Base-by-base conservation (phyloP, 2,113 vertebrate species). In the Corydoras sp. region DNA sequence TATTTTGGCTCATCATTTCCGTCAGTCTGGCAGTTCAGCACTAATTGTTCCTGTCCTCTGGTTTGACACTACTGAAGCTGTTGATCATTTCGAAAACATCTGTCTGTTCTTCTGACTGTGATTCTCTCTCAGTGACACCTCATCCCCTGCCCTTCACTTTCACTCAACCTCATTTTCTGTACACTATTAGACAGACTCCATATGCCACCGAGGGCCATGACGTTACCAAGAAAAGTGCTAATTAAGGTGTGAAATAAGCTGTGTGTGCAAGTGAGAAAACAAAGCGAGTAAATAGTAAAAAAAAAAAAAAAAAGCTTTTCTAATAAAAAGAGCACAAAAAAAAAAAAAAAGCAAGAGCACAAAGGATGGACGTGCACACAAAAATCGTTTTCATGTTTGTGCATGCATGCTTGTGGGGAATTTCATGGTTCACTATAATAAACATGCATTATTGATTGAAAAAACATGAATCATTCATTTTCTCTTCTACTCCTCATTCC, bases 361-460 rank as follows among this genome's bases (percentile, higher is more conserved):
- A 62, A 66, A 64, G 9, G 12, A 65, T 8, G 13, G 3, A 43
- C 48, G 50, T 50, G 24, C 51, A 24, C 43, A 59, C 15, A 13
- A 30, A 60, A 24, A 8, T n/a, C 10, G 6, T 9, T 53, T 66
- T 14, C 2, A 8, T 10, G 32, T 24, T 55, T 10, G 71, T 50
- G 32, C 18, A 48, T 15, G 58, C 24, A 48, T 55, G 60, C 35
- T 30, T 55, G 11, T 13, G 0, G 35, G 48, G 48, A 3, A 8
- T 43, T 68, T 68, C 9, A 18, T 51, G 43, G 72, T 62, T 54
- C 5, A 10, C 72, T 66, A 50, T 66, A 69, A 69, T n/a, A 18
- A 72, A 62, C 63, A 65, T 76, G 70, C 62, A 71, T 77, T 62
- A 79, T 71, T 77, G 60, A 79, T 32, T 32, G 12, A 24, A 29